These are phyloP conservation scores for Pomatostomus ruficeps DNA, from an alignment of 2,113 vertebrate species.

Conservation along the genomic window DNA sequence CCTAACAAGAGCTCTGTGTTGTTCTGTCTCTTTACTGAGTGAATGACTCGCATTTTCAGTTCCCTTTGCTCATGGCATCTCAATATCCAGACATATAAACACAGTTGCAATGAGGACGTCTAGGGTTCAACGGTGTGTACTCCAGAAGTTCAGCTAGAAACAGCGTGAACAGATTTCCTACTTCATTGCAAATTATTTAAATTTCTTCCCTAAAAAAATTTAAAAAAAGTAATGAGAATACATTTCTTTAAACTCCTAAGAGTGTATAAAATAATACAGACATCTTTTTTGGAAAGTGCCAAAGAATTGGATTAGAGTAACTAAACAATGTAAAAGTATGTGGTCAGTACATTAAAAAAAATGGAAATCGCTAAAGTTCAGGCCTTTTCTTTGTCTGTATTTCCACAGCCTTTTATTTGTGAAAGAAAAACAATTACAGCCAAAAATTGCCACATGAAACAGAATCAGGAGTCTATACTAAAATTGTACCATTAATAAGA, in stretches of 20 bases:
- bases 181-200: background rate
- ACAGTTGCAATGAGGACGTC: background rate
- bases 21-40: background rate
- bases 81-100: background rate
- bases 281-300: background rate
- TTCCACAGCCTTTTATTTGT: background rate
- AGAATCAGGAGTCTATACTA: background rate
- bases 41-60: background rate
- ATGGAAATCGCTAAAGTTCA: accelerated
- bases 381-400: background rate
- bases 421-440: background rate
- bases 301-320: background rate
- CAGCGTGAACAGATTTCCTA: background rate
- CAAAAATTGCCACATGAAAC: background rate
- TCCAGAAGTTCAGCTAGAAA: background rate
- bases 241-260: background rate
- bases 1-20: background rate
- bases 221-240: background rate
- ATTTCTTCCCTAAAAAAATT: background rate
- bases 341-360: background rate
- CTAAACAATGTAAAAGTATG: background rate
- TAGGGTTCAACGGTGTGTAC: background rate
- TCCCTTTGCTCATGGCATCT: background rate
- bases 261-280: background rate
- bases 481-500: background rate